phyloP scores from a whole-genome alignment of 2,797 vertebrate species.

The Hemitrygon akajei region DNA sequence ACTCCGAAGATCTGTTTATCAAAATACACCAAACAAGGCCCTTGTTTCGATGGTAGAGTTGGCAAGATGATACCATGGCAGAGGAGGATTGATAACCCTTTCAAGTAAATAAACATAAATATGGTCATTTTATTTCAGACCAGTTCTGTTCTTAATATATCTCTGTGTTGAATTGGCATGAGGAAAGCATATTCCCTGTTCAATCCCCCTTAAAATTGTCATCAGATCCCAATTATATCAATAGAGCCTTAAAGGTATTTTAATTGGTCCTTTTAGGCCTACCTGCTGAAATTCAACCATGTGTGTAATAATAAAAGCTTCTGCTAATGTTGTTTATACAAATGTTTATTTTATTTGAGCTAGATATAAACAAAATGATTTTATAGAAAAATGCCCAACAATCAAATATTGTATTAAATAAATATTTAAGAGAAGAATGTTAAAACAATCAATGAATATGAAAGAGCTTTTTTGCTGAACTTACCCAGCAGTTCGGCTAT shows the following conservation, averaged over 20 bases:
- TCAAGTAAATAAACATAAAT: background rate
- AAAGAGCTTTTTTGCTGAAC: background rate
- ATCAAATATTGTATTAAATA: background rate
- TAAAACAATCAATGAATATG: background rate
- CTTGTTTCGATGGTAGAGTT: no score
- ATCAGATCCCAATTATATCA: background rate
- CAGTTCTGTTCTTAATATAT: background rate
- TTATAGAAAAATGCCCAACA: background rate
- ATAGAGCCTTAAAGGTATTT: background rate
- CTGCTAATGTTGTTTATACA: background rate
- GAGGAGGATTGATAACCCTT: background rate
- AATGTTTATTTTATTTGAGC: background rate
- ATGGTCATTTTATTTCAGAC: background rate
- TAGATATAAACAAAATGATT: background rate
- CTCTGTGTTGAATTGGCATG: background rate
- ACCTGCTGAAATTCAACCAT: background rate
- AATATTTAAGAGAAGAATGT: constrained; percentile 12
- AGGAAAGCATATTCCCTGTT: background rate
- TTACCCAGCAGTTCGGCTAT: background rate
- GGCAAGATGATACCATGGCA: background rate
- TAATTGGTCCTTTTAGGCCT: no score
- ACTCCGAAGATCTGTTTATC: no score
- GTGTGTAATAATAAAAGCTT: background rate
- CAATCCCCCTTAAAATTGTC: background rate
- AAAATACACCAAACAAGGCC: background rate